Evolutionary conservation across 2,888 invertebrate genomes (phyloP).

Genomic region (Cheilosia variabilis): DNA sequence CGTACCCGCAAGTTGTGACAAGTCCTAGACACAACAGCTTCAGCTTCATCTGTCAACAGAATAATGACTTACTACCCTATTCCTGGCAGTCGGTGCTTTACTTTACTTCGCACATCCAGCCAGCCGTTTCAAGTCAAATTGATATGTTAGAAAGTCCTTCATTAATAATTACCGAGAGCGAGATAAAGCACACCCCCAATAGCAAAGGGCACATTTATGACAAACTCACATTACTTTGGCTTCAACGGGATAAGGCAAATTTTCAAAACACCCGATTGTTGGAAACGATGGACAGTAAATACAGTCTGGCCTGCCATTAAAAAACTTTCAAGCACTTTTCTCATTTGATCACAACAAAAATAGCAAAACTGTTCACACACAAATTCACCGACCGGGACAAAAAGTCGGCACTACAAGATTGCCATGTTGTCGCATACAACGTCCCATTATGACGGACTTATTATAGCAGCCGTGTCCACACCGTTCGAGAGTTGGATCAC

Average conservation of each 20-base stretch:
- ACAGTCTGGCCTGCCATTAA: conserved; percentile 6
- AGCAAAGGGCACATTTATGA: not conserved
- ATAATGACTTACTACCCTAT: conserved; percentile 3
- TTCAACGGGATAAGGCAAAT: conserved; percentile 4
- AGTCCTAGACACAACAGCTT: not conserved
- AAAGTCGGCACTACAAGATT: not conserved
- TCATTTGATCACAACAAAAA: not conserved
- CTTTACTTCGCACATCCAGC: too few species aligned
- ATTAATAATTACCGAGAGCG: not conserved
- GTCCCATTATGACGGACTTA: not conserved
- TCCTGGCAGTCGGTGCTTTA: not conserved
- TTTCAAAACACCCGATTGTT: not conserved
- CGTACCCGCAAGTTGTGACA: not conserved
- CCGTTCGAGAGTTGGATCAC: conserved; percentile 1
- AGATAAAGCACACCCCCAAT: too few species aligned
- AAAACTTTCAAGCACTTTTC: not conserved
- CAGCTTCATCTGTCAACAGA: not conserved
- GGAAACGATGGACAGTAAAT: not conserved
- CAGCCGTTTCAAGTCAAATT: too few species aligned
- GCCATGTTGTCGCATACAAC: not conserved
- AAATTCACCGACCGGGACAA: not conserved
- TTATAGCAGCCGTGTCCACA: not conserved
- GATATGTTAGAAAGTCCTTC: not conserved
- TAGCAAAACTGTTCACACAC: not conserved
- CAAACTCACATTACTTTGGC: not conserved